phyloP scores from a whole-genome alignment of 2,797 vertebrate species.

The Peromyscus nudipes region DNA sequence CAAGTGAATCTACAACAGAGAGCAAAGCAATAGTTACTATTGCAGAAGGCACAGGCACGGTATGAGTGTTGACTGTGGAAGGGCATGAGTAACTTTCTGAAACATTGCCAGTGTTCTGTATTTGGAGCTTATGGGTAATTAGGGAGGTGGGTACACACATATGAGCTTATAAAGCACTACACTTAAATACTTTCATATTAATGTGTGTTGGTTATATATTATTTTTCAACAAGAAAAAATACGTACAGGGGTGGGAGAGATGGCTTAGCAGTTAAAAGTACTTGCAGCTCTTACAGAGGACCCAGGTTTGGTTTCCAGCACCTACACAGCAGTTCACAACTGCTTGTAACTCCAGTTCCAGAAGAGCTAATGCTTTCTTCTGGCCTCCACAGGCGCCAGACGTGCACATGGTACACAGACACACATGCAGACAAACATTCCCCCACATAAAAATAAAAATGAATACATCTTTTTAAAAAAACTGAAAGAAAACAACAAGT shows the following conservation, averaged over 20 bases:
- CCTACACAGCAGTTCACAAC: not conserved
- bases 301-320: not conserved
- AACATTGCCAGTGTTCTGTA: constrained; percentile 24
- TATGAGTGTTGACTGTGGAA: constrained; percentile 16
- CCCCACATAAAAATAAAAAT: not conserved
- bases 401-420: not conserved
- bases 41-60: not conserved
- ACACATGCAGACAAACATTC: not conserved
- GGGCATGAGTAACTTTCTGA: not conserved
- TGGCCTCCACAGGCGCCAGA: not conserved
- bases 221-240: constrained; percentile 24
- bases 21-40: constrained; percentile 8
- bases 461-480: constrained; percentile 27
- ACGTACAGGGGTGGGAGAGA: not conserved
- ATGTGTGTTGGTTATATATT: constrained; percentile 6
- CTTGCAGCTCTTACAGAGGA: not conserved
- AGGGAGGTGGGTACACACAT: not conserved
- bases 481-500: constrained; percentile 17
- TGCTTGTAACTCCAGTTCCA: not conserved
- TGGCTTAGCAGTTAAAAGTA: not conserved
- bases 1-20: constrained; percentile 4
- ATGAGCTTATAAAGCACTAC: constrained; percentile 29
- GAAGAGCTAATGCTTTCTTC: not conserved
- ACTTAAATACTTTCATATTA: constrained; percentile 52
- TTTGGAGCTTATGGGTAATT: not conserved